A percentile compares a stretch with the other conserved stretches of the same genome.
These are phyloP conservation scores for Lepidocyrtinus sp. DNA, from an alignment of 2,888 invertebrate genomes.

Conservation along the genomic window DNA sequence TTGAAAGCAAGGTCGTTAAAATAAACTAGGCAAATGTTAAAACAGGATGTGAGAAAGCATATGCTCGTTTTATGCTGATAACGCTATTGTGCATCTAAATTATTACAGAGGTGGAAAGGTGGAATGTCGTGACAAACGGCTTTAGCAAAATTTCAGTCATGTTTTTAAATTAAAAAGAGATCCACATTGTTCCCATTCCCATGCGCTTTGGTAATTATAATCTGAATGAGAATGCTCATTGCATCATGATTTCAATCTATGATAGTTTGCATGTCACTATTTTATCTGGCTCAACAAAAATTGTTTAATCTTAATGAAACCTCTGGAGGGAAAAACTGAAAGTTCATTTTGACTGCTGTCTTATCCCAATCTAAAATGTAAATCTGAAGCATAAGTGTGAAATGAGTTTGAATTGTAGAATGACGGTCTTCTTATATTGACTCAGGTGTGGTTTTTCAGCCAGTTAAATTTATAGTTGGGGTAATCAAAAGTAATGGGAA, in stretches of 20 bases:
- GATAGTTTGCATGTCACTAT: not conserved
- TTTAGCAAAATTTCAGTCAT: not conserved
- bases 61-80: not conserved
- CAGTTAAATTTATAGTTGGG: not conserved
- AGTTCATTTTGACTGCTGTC: no score
- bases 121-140: not conserved
- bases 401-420: not conserved
- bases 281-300: not conserved
- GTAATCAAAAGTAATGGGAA: not conserved
- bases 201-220: not conserved
- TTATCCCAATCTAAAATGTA: no score
- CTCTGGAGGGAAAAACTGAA: no score
- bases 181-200: not conserved
- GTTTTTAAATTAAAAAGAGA: not conserved
- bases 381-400: no score
- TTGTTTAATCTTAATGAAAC: not conserved
- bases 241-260: not conserved
- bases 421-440: conserved; percentile 9
- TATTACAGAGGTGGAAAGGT: no score
- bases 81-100: not conserved
- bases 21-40: not conserved
- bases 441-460: conserved; percentile 33
- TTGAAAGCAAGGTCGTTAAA: not conserved
- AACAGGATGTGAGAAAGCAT: conserved; percentile 35
- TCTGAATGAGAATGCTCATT: not conserved